Conservation (phyloP, 2,888 invertebrate species). For the Stenodema calcarata region DNA sequence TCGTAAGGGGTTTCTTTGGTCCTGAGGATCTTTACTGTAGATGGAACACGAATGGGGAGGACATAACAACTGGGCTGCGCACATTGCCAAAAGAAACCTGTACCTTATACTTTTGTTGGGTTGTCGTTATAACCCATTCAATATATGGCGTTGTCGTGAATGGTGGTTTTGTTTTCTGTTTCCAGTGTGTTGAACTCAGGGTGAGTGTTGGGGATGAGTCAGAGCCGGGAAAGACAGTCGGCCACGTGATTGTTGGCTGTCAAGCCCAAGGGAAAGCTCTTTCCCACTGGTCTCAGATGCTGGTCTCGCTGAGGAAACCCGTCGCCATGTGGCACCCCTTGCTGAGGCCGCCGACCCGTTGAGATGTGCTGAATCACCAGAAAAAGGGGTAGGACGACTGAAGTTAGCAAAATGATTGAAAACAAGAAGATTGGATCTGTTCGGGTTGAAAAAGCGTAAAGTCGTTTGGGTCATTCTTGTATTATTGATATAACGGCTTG, state of each 20-base stretch:
- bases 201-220: constrained; percentile 65
- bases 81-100: no score
- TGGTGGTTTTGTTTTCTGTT: background rate
- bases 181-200: constrained; percentile 75
- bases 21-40: no score
- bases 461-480: background rate
- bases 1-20: no score
- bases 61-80: no score
- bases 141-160: background rate
- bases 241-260: constrained; percentile 80
- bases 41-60: no score
- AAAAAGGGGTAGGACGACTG: no score
- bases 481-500: background rate
- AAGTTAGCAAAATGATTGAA: background rate
- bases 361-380: constrained; percentile 1
- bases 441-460: background rate
- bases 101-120: no score
- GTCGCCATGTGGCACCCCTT: constrained; percentile 86
- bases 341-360: constrained; percentile 48
- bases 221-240: constrained; percentile 68
- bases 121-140: no score
- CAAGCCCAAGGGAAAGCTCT: constrained; percentile 75
- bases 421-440: background rate
- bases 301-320: constrained; percentile 78
- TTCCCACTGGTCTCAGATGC: constrained; percentile 85